Evolutionary conservation across 2,888 invertebrate genomes (phyloP).

Genomic region (Tetramorium bicarinatum): DNA sequence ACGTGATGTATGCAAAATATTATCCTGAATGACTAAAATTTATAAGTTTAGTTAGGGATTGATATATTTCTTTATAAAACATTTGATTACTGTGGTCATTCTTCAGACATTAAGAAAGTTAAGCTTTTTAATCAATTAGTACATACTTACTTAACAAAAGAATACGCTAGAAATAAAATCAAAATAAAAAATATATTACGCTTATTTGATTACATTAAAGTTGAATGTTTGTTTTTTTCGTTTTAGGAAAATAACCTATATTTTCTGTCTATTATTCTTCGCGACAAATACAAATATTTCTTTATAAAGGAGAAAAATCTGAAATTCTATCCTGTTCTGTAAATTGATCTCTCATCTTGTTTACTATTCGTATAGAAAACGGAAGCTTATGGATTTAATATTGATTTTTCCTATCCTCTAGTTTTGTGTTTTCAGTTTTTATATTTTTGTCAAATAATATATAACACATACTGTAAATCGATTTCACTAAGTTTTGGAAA

Average conservation of each 20-base stretch:
- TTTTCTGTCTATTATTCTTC: not conserved
- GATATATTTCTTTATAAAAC: too few species aligned
- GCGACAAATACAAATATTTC: not conserved
- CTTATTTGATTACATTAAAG: not conserved
- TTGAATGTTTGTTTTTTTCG: not conserved
- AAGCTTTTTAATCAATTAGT: not conserved
- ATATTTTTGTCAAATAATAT: not conserved
- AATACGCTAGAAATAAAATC: not conserved
- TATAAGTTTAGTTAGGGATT: not conserved
- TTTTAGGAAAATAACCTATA: not conserved
- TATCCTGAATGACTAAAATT: conserved; percentile 7
- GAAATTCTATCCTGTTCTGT: not conserved
- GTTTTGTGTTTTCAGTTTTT: conserved; percentile 6
- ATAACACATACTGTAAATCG: conserved; percentile 16
- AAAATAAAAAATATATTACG: not conserved
- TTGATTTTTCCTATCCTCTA: not conserved
- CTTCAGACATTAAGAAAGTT: too few species aligned
- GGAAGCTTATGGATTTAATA: conserved; percentile 23
- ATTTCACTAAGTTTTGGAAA: not conserved
- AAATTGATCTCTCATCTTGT: conserved; percentile 5
- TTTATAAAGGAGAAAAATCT: not conserved
- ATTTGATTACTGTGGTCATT: too few species aligned
- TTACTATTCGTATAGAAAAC: not conserved
- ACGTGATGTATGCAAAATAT: not conserved
- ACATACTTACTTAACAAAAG: not conserved